These are phyloP conservation scores for Castor canadensis DNA, from an alignment of 2,113 vertebrate species.

Conservation along the genomic window DNA sequence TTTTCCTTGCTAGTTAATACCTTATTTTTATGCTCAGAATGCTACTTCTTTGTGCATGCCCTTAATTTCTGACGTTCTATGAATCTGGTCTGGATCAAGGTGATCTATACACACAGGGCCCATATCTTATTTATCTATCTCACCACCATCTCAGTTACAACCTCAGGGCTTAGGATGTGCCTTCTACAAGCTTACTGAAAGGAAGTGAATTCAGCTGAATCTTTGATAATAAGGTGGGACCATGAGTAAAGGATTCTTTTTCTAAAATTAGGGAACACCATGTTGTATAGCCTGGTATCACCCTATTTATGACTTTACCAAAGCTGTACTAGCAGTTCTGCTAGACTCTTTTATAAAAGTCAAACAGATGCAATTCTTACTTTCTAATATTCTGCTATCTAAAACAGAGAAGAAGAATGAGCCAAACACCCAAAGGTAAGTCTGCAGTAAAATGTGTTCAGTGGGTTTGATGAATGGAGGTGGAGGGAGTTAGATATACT, in stretches of 20 bases:
- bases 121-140: constrained; percentile 3
- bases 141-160: neutral
- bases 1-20: neutral
- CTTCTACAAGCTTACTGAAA: neutral
- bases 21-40: neutral
- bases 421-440: neutral
- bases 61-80: neutral
- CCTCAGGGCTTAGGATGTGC: neutral
- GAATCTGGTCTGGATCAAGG: neutral
- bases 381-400: neutral
- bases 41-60: neutral
- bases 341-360: neutral
- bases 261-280: neutral
- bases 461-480: constrained; percentile 3
- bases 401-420: neutral
- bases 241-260: neutral
- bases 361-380: constrained; percentile 10
- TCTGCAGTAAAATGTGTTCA: neutral
- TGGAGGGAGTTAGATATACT: neutral
- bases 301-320: neutral
- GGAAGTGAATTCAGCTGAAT: neutral
- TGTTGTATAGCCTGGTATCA: neutral
- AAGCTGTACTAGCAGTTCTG: neutral
- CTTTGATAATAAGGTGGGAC: neutral
- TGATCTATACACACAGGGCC: neutral